phyloP scores from a whole-genome alignment of 1,140 invertebrate species.

The Arion vulgaris region DNA sequence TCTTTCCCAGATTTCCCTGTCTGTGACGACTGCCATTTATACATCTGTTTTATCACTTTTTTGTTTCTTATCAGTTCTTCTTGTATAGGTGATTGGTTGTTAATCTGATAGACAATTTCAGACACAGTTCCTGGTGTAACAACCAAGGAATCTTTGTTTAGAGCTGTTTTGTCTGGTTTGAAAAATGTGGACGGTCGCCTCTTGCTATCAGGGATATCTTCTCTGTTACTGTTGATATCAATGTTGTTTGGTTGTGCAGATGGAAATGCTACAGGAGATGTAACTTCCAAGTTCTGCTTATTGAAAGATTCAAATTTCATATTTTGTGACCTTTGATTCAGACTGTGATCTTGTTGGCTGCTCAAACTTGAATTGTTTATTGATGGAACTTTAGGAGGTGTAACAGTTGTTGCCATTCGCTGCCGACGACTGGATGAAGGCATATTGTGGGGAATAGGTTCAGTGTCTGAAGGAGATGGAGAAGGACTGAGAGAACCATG shows the following conservation, averaged over 20 bases:
- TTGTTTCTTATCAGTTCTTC: background rate
- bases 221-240: background rate
- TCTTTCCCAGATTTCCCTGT: background rate
- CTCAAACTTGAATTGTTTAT: background rate
- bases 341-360: background rate
- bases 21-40: background rate
- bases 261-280: background rate
- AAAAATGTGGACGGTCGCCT: background rate
- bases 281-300: background rate
- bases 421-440: background rate
- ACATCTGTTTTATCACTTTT: background rate
- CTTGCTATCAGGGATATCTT: background rate
- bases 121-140: slow-evolving; percentile 27
- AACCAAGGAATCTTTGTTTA: background rate
- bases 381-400: slow-evolving; percentile 3
- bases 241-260: background rate
- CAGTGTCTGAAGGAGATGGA: background rate
- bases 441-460: background rate
- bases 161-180: background rate
- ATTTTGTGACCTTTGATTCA: background rate
- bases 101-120: slow-evolving; percentile 30
- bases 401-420: background rate
- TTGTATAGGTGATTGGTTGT: slow-evolving; percentile 9
- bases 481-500: background rate
- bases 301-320: background rate